Conservation (phyloP, 2,888 invertebrate genomes). For the Drosophila mayaguana region DNA sequence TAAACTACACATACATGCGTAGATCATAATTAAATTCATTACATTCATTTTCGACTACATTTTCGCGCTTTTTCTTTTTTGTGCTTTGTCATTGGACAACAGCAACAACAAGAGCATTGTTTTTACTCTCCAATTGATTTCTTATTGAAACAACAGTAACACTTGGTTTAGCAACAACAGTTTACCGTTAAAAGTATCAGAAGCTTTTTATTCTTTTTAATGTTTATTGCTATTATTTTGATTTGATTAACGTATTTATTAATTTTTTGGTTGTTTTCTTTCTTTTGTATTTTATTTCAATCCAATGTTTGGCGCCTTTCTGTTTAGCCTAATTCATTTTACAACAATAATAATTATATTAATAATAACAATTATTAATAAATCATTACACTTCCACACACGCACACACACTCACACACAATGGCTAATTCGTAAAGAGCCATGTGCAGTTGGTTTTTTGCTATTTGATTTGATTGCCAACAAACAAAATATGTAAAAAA, state of each 20-base stretch:
- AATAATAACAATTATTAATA: conserved; percentile 10
- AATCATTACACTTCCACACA: conserved; percentile 18
- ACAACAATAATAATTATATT: conserved; percentile 9
- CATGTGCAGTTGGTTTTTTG: conserved; percentile 24
- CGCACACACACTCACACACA: conserved; percentile 13
- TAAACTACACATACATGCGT: not conserved
- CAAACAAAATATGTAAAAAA: conserved; percentile 57
- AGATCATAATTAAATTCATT: not conserved
- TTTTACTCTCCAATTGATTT: conserved; percentile 6
- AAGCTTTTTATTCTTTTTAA: not conserved
- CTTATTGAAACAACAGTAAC: not conserved
- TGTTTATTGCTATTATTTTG: conserved; percentile 1
- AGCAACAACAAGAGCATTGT: conserved; percentile 11
- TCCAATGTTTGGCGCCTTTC: conserved; percentile 14
- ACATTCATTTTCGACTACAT: conserved; percentile 14
- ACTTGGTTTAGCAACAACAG: conserved; percentile 1
- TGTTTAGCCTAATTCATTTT: conserved; percentile 14
- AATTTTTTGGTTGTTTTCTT: not conserved
- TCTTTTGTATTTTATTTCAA: not conserved
- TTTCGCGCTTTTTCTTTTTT: conserved; percentile 4
- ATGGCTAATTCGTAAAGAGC: conserved; percentile 3
- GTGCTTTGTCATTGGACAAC: conserved; percentile 1
- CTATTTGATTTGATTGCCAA: conserved; percentile 16
- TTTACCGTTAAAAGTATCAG: not conserved
- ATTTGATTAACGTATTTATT: conserved; percentile 5